phyloP scores from a whole-genome alignment of 2,888 invertebrate species.

The Zaprionus lineosus region DNA sequence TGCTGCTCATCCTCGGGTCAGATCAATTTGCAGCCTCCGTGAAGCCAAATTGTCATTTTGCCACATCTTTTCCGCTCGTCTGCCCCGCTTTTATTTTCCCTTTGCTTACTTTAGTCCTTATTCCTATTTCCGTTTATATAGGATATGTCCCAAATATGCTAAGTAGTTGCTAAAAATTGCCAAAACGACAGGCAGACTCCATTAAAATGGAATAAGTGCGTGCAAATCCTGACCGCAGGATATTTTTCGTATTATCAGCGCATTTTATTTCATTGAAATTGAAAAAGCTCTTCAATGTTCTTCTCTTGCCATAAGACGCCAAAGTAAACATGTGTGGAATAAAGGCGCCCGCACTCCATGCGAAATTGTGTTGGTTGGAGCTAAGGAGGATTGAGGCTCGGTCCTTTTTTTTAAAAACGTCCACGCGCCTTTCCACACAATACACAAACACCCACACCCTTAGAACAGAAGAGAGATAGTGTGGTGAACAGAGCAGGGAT shows the following conservation, averaged over 20 bases:
- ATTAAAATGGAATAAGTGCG: conserved; percentile 78
- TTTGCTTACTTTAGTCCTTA: neutral
- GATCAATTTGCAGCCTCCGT: conserved; percentile 58
- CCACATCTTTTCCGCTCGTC: neutral
- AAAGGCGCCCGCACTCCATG: conserved; percentile 20
- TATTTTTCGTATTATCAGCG: conserved; percentile 76
- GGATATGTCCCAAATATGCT: conserved; percentile 23
- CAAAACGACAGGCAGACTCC: conserved; percentile 50
- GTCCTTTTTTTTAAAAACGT: conserved; percentile 36
- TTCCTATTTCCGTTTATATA: neutral
- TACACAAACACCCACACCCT: conserved; percentile 20
- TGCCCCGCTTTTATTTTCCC: neutral
- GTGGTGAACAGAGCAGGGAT: neutral
- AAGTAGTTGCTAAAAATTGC: conserved; percentile 17
- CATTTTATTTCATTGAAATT: conserved; percentile 70
- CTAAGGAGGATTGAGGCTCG: conserved; percentile 38
- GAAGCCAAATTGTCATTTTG: conserved; percentile 59
- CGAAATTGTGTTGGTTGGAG: too few species aligned
- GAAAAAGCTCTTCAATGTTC: conserved; percentile 47
- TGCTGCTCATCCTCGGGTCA: conserved; percentile 28
- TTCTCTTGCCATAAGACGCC: conserved; percentile 24
- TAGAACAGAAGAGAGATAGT: neutral
- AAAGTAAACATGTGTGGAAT: conserved; percentile 57
- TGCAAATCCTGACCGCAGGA: conserved; percentile 72
- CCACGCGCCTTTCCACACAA: conserved; percentile 39